Evolutionary conservation across 2,888 invertebrate species (phyloP).

Genomic region (Cheilosia vernalis): DNA sequence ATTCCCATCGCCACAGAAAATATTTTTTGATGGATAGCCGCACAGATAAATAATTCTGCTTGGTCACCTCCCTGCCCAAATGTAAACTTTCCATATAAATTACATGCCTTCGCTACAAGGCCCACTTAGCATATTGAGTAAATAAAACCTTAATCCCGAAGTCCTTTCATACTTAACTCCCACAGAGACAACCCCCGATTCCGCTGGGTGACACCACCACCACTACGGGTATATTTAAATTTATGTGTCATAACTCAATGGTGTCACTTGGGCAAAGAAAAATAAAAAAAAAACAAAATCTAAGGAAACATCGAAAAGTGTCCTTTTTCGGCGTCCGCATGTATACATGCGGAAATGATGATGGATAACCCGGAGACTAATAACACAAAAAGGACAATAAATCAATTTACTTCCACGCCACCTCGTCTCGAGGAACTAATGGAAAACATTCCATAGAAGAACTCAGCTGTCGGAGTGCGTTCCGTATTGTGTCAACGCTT

Average conservation of each 20-base stretch:
- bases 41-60: conserved; percentile 28
- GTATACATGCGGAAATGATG: conserved; percentile 49
- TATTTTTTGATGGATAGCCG: conserved; percentile 40
- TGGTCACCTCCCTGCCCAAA: conserved; percentile 10
- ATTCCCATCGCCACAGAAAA: background rate
- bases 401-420: conserved; percentile 63
- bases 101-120: conserved; percentile 45
- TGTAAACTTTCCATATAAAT: conserved; percentile 63
- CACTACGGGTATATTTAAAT: conserved; percentile 51
- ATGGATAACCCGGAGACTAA: conserved; percentile 65
- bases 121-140: conserved; percentile 68
- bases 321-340: conserved; percentile 39
- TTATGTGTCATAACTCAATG: conserved; percentile 61
- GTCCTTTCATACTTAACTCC: conserved; percentile 43
- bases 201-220: conserved; percentile 36
- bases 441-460: conserved; percentile 31
- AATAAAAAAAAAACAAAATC: conserved; percentile 21
- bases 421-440: conserved; percentile 46
- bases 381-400: conserved; percentile 67
- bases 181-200: conserved; percentile 36
- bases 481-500: conserved; percentile 31
- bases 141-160: conserved; percentile 63
- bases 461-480: conserved; percentile 42
- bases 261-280: conserved; percentile 38
- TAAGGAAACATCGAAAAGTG: conserved; percentile 49